Base-by-base conservation (phyloP, 2,888 invertebrate genomes). In the Thalpophila matura region DNA sequence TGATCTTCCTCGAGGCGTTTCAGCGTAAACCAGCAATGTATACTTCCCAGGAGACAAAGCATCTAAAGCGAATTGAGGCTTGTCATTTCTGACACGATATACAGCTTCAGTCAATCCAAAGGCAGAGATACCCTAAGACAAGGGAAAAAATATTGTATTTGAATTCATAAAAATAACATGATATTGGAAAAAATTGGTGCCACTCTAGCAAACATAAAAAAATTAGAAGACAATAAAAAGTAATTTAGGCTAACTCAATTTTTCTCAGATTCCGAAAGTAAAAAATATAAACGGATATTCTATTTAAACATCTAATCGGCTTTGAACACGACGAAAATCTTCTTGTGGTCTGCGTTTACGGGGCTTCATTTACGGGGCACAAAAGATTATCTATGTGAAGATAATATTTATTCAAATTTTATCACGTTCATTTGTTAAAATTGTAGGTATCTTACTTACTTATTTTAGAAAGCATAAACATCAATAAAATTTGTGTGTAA, bases 1-100 rank as follows among this genome's bases (percentile, higher is more conserved):
- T 71, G 98, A 98, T 74, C 97, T 96, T 62, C 98, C 98, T 84
- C 97, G 96, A 6, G 97, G 97, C 79, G 98, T 98, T 77, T 97
- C 97, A 18, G 98, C 97, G 87, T 97, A 98, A 27, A 98, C 97
- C 71, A 96, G 95, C 73, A 98, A 96, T 84, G 97, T 97, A 91
- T 98, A 98, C 76, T 96, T 96, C 51, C 97, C 98, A 16, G 98
- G 97, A 60, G 97, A 96, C 62, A 98, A 94, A 74, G 96, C 96
- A 84, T 96, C 97, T 59, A 98, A 93, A 45, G 96, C 95, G 83
- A 98, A 98, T 78, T 96, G 96, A 1, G 98, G 98, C 64, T 94
- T 93, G 33, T 96, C 94, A 89, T 97, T 95, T 86, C 96, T 93
- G 81, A 96, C 95, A 80, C 97, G 91, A 88, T 96, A 96, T 59